Evolutionary conservation across 2,797 vertebrate genomes (phyloP).

Genomic region (Peromyscus melanophrys): DNA sequence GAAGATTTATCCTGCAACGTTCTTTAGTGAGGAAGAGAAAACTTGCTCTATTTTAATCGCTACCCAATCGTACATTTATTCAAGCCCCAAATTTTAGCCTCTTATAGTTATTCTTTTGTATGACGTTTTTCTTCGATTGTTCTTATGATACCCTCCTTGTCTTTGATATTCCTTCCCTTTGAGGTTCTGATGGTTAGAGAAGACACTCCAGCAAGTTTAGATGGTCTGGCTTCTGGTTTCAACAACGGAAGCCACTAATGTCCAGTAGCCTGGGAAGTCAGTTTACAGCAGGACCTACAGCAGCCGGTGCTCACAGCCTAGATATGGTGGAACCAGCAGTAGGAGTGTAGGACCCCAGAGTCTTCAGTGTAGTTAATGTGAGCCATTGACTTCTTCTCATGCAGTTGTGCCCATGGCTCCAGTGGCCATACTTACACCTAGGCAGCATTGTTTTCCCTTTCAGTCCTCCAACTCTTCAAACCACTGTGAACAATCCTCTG

Average conservation of each 20-base stretch:
- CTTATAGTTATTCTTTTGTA: neutral
- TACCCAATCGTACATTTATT: neutral
- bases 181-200: neutral
- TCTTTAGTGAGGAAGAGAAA: neutral
- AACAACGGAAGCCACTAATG: neutral
- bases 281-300: neutral
- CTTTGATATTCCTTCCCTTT: neutral
- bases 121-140: neutral
- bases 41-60: too few relatives aligned
- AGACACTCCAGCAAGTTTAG: neutral
- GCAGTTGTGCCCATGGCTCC: neutral
- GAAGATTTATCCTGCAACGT: neutral
- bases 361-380: neutral
- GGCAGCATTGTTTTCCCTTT: neutral
- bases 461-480: neutral
- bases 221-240: neutral
- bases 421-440: neutral
- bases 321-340: neutral
- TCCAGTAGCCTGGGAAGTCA: neutral
- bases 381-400: neutral
- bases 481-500: neutral
- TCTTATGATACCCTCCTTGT: neutral
- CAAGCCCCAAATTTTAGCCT: neutral
- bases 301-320: neutral
- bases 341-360: neutral